Evolutionary conservation across 2,888 invertebrate species (phyloP), one percentile per base, ranked within the genome.

Genomic region (Rhagium mordax): DNA sequence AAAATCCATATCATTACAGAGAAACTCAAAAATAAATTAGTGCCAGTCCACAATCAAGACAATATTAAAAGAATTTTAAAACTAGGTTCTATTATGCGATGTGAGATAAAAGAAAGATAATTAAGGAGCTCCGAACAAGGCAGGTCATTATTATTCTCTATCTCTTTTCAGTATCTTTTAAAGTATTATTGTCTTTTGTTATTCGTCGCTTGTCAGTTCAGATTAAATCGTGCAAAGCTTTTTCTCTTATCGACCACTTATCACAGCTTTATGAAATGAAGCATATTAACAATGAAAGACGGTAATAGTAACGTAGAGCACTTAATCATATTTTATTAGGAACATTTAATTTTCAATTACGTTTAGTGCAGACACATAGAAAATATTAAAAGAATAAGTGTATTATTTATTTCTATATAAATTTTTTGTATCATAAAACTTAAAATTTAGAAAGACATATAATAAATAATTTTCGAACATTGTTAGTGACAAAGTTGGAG

Each of bases 61-160:
- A 75, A 78, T 81, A 79, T 78, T 78, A 79, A 78, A 77, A 75
- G 77, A 79, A 79, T 79, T 78, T 78, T 79, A 78, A 81, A 80
- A 76, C 75, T 74, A 75, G 67, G 71, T 75, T 79, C 81, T 80
- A 81, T 81, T 81, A 81, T 81, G 74, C 73, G 78, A 80, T 80
- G 78, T 65, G 74, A 81, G 81, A 82, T 82, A 81, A 82, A 81
- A 78, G 82, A 79, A 79, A 81, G 81, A 81, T 82, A 82, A 82
- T 82, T 82, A 81, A 81, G 81, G 81, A 81, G 80, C 75, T 77
- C 74, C 75, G 79, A 81, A 81, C 79, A 76, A 79, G 81, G 78
- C 81, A 78, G 80, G 80, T 81, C 82, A 74, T 82, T 82, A 82
- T 78, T 81, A 75, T 24, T 27, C 21, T 16, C 48, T 47, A 10